phyloP scores from a whole-genome alignment of 2,113 vertebrate genomes.

The Zosterops japonicus region DNA sequence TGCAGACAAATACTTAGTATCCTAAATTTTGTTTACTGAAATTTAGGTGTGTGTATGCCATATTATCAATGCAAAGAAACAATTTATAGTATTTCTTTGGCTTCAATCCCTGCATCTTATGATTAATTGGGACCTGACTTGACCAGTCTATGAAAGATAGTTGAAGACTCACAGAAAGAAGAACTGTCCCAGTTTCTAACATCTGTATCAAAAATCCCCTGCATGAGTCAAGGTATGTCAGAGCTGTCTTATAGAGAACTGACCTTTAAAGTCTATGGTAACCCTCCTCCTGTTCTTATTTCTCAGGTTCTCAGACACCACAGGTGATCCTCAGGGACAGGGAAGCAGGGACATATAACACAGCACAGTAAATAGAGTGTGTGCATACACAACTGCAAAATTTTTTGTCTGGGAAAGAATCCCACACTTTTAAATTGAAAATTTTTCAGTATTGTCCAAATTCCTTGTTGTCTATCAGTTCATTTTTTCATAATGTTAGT shows the following conservation, averaged over 20 bases:
- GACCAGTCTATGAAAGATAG: background rate
- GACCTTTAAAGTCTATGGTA: background rate
- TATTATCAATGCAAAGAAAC: background rate
- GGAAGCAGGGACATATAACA: accelerated
- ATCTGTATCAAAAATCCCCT: background rate
- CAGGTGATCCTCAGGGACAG: background rate
- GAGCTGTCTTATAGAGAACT: background rate
- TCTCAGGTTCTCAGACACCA: background rate
- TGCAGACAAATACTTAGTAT: background rate
- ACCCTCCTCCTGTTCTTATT: background rate
- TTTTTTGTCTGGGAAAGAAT: background rate
- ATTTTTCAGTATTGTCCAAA: background rate
- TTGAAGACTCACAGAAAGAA: background rate
- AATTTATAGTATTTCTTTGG: background rate
- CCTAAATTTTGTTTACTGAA: background rate
- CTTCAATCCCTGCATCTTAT: accelerated
- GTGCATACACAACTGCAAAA: background rate
- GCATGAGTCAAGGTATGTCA: background rate
- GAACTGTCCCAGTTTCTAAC: background rate
- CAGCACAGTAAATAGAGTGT: background rate
- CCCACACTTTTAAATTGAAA: background rate
- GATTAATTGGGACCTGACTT: background rate
- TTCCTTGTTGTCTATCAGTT: background rate
- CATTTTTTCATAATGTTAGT: background rate
- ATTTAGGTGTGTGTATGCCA: accelerated